Base-by-base conservation (phyloP, 2,888 invertebrate species). In the Drosophila vallismaia region DNA sequence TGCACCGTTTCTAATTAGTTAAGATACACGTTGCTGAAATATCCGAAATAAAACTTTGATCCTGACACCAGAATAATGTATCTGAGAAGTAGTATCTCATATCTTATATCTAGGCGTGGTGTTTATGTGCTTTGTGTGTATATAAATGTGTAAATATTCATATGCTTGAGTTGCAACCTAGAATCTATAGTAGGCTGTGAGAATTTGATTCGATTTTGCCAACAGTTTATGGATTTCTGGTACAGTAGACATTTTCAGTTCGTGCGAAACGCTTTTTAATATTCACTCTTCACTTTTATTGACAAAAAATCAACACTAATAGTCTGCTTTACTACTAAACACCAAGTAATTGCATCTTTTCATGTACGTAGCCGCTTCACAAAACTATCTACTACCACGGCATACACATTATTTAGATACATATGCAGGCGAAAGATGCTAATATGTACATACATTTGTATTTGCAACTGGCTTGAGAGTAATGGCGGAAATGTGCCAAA, bases 351-450 rank as follows among this genome's bases (percentile, higher is more conserved):
- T 44, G n/a, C n/a, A 44, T 36, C 2, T 62, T 60, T 48, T 59
- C 26, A 45, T 28, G 28, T 33, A 53, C 51, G 36, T 36, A 54
- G 36, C 19, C 38, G 45, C 36, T 54, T 45, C 19, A 26, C 33
- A 31, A 63, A 68, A 69, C 56, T 50, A 49, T 56, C 44, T 26
- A 31, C 50, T 33, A 33, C 69, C 55, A 45, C 40, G 31, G 69
- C 70, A 63, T 59, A 60, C 62, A 63, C 60, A 67, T 56, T 67
- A 55, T 68, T 36, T 68, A 56, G 56, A 49, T 66, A 69, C 66
- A 66, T 71, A 72, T 62, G 62, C 62, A 36, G 62, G 56, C 64
- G 52, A 26, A 40, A 40, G 54, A 56, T 55, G 58, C 71, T 31
- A 42, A 55, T 51, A 64, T 71, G 57, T 72, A 64, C 54, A 55